These are phyloP conservation scores for Rhysida immarginata DNA, from an alignment of 1,140 invertebrate species.

Conservation along the genomic window DNA sequence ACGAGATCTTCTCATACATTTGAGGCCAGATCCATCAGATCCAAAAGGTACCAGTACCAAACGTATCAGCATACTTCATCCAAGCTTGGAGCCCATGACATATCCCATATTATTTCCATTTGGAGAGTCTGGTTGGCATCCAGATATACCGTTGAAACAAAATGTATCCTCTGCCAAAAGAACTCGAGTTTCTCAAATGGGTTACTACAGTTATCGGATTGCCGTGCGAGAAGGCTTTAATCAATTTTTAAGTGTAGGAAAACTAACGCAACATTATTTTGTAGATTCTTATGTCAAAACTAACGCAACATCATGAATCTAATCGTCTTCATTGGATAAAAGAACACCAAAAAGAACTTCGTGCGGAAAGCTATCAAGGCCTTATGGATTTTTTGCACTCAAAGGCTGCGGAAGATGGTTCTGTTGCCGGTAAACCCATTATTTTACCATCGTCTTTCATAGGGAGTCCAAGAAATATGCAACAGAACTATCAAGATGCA, in stretches of 20 bases:
- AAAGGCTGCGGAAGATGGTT: conserved; percentile 8
- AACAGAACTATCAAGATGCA: conserved; percentile 30
- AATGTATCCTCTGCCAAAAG: too few relatives aligned
- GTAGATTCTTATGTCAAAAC: conserved; percentile 37
- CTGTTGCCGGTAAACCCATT: conserved; percentile 17
- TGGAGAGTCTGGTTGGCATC: too few relatives aligned
- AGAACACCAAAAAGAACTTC: conserved; percentile 33
- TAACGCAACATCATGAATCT: too few relatives aligned
- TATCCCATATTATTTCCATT: too few relatives aligned
- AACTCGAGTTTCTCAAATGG: background rate
- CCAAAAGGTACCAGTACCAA: too few relatives aligned
- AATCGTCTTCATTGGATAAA: conserved; percentile 28
- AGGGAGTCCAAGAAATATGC: conserved; percentile 29
- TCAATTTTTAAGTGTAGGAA: conserved; percentile 12
- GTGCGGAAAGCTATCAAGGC: conserved; percentile 32
- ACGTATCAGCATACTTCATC: too few relatives aligned
- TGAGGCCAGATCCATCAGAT: too few relatives aligned
- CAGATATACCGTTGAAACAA: too few relatives aligned
- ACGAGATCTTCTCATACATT: too few relatives aligned
- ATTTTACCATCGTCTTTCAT: conserved; percentile 30
- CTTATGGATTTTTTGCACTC: conserved; percentile 20
- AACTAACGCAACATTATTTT: conserved; percentile 25
- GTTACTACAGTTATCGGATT: conserved; percentile 2
- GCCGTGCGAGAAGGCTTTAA: conserved; percentile 13
- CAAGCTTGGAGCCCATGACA: too few relatives aligned